Evolutionary conservation across 1,140 invertebrate species (phyloP).

Genomic region (Elymnias hypermnestra): DNA sequence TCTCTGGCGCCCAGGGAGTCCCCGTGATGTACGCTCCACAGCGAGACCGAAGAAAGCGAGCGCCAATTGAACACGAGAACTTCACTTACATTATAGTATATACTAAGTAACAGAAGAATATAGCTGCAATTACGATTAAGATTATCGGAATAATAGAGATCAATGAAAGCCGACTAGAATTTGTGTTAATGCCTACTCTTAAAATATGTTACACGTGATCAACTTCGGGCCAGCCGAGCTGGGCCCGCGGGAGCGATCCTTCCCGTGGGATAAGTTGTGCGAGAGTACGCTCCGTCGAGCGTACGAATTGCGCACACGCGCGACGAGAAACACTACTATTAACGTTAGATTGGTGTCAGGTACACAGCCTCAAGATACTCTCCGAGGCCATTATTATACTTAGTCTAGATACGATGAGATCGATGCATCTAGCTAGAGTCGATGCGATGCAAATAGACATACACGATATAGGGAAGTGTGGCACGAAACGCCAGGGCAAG

Average conservation of each 20-base stretch:
- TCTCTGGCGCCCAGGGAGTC: constrained; percentile 15
- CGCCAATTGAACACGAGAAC: constrained; percentile 53
- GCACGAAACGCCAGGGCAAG: constrained; percentile 28
- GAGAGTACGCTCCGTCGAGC: constrained; percentile 28
- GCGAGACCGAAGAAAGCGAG: neutral
- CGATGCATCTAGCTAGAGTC: constrained; percentile 53
- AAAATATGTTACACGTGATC: constrained; percentile 49
- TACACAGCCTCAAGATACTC: constrained; percentile 56
- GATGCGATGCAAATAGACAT: constrained; percentile 36
- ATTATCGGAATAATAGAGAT: constrained; percentile 64
- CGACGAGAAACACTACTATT: constrained; percentile 38
- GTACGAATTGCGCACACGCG: constrained; percentile 21
- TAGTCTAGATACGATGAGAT: constrained; percentile 49
- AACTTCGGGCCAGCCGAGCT: constrained; percentile 19
- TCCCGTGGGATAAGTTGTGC: constrained; percentile 39
- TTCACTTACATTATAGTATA: constrained; percentile 51
- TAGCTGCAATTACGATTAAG: constrained; percentile 49
- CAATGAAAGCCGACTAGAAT: constrained; percentile 70
- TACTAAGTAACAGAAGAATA: constrained; percentile 51
- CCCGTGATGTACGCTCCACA: neutral
- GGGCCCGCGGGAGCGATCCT: constrained; percentile 16
- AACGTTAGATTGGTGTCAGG: constrained; percentile 63
- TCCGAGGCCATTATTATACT: constrained; percentile 47
- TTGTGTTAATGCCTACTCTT: constrained; percentile 58
- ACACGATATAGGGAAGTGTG: constrained; percentile 21